Conservation (phyloP, 2,888 invertebrate species). For the Melieria crassipennis region DNA sequence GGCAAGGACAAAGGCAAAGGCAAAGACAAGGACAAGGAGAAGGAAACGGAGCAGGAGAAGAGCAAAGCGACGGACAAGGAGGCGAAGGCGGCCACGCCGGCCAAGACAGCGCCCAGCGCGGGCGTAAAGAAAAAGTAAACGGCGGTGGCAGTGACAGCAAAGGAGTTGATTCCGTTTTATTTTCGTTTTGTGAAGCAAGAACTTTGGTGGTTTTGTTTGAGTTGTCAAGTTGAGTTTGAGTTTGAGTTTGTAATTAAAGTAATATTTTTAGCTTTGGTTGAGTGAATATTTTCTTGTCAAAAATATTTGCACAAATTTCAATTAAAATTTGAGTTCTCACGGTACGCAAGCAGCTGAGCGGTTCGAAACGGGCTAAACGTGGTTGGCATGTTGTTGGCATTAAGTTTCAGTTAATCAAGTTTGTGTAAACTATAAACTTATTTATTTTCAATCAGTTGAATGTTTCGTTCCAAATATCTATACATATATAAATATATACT, state of each 20-base stretch:
- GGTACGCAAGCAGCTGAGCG: slow-evolving; percentile 47
- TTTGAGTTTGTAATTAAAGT: background rate
- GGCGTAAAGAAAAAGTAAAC: slow-evolving; percentile 42
- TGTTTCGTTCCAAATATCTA: background rate
- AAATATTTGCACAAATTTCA: slow-evolving; percentile 34
- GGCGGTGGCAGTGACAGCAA: slow-evolving; percentile 10
- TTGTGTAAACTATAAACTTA: background rate
- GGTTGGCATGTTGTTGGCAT: slow-evolving; percentile 51
- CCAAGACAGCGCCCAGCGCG: slow-evolving; percentile 17
- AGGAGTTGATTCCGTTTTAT: slow-evolving; percentile 1
- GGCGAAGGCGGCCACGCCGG: slow-evolving; percentile 2
- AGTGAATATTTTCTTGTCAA: slow-evolving; percentile 17
- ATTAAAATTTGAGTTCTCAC: slow-evolving; percentile 24
- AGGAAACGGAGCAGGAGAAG: slow-evolving; percentile 9
- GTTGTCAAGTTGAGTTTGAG: background rate
- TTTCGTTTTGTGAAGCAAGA: background rate
- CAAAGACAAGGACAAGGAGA: background rate
- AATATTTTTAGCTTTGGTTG: slow-evolving; percentile 2
- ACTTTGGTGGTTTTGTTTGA: background rate
- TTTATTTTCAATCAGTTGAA: background rate
- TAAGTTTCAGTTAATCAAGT: background rate
- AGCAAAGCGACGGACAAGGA: slow-evolving; percentile 12
- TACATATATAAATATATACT: slow-evolving; percentile 12
- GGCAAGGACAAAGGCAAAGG: background rate
- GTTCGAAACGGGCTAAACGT: slow-evolving; percentile 58